Conservation (phyloP, 2,113 vertebrate species). For the western clawed frog (Xenopus tropicalis) region DNA sequence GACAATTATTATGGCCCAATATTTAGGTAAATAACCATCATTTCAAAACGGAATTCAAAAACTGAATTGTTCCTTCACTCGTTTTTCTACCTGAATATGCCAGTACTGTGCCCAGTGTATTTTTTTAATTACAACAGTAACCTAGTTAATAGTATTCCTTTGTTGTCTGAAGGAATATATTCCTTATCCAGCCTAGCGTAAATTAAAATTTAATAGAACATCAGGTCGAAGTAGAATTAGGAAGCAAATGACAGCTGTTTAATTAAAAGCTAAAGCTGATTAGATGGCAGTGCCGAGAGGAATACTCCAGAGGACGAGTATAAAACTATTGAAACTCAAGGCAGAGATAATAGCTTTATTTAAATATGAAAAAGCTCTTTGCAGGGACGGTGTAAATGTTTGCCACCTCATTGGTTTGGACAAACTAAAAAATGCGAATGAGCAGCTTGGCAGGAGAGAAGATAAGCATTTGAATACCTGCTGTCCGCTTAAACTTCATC, state of each 20-base stretch:
- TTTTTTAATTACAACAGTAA: slow-evolving; percentile 61
- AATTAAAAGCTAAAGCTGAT: slow-evolving; percentile 66
- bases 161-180: slow-evolving; percentile 61
- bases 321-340: slow-evolving; percentile 55
- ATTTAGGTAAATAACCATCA: too few species aligned
- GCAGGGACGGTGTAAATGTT: slow-evolving; percentile 45
- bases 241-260: slow-evolving; percentile 66
- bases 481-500: slow-evolving; percentile 23
- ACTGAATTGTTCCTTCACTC: slow-evolving; percentile 16
- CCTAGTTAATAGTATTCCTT: slow-evolving; percentile 58
- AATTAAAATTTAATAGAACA: slow-evolving; percentile 70
- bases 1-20: not conserved
- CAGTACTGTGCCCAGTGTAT: slow-evolving; percentile 49
- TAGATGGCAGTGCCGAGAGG: slow-evolving; percentile 57
- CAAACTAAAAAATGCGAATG: slow-evolving; percentile 35
- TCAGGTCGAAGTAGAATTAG: slow-evolving; percentile 60
- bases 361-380: slow-evolving; percentile 53
- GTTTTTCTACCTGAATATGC: slow-evolving; percentile 44
- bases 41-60: slow-evolving; percentile 11
- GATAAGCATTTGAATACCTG: slow-evolving; percentile 37
- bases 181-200: slow-evolving; percentile 57
- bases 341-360: slow-evolving; percentile 55
- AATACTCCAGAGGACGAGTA: slow-evolving; percentile 57
- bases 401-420: slow-evolving; percentile 51
- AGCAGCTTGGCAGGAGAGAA: slow-evolving; percentile 19